Percentiles rank a stretch among this genome's conserved stretches.
phyloP scores from a whole-genome alignment of 2,797 vertebrate genomes.

The Chelmon rostratus region DNA sequence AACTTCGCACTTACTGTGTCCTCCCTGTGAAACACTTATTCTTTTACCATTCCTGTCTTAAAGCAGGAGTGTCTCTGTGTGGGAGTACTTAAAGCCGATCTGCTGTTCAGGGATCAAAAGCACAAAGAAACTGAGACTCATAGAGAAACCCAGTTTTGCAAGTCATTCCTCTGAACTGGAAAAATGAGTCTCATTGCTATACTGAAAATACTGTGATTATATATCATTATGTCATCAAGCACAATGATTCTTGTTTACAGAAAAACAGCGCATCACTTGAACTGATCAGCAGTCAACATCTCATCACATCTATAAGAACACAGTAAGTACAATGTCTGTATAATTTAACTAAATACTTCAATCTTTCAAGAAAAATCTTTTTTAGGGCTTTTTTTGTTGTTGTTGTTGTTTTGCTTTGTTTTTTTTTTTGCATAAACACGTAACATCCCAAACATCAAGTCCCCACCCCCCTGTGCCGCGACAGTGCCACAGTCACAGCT shows the following conservation, averaged over 20 bases:
- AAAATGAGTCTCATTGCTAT: not conserved
- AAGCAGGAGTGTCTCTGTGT: constrained; percentile 9
- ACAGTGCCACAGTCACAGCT: no score
- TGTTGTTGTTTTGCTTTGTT: no score
- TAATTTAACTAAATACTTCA: no score
- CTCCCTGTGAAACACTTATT: not conserved
- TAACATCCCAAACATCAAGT: no score
- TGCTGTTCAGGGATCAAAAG: constrained; percentile 1
- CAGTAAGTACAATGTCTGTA: not conserved
- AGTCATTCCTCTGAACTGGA: not conserved
- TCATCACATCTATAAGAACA: not conserved
- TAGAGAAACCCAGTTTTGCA: not conserved
- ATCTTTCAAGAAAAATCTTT: not conserved
- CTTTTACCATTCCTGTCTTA: constrained; percentile 1
- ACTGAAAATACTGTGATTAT: not conserved
- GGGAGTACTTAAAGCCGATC: not conserved
- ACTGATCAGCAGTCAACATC: not conserved
- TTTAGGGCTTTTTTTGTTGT: not conserved
- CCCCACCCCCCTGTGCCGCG: no score
- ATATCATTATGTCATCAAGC: not conserved
- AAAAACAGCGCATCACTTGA: not conserved
- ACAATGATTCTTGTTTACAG: not conserved
- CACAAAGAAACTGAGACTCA: constrained; percentile 8
- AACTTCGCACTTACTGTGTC: not conserved
- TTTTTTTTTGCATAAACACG: no score